Percentiles rank a stretch among this genome's conserved stretches.
These are phyloP conservation scores for Oasisia sp. DNA, from an alignment of 2,888 invertebrate genomes.

Conservation along the genomic window DNA sequence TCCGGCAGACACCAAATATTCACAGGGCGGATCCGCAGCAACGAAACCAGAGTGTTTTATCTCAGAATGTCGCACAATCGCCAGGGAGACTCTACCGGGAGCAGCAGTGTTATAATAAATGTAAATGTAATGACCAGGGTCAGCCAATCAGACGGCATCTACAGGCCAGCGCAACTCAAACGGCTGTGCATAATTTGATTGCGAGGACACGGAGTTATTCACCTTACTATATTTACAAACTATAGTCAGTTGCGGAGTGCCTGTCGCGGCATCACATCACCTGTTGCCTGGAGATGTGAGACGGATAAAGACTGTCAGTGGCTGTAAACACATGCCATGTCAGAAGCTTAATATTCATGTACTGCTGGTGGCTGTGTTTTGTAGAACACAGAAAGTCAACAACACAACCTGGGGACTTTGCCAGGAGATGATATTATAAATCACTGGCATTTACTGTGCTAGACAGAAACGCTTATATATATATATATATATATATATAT, in stretches of 20 bases:
- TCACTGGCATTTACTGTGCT: not conserved
- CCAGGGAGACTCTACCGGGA: not conserved
- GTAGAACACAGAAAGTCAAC: not conserved
- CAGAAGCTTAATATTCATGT: no score
- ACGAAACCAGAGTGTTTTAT: not conserved
- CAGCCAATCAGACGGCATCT: not conserved
- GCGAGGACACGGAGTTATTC: not conserved
- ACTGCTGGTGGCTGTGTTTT: not conserved
- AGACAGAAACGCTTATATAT: not conserved
- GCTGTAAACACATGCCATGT: no score
- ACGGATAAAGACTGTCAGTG: no score
- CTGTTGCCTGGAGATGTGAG: no score
- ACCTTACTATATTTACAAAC: conserved; percentile 12
- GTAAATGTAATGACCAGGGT: not conserved
- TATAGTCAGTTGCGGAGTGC: not conserved
- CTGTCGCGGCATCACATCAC: not conserved
- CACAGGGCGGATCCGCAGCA: not conserved
- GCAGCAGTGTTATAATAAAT: not conserved
- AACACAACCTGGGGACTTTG: not conserved
- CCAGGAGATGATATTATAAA: not conserved
- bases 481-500: no score
- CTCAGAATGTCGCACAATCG: not conserved
- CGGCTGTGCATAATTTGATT: conserved; percentile 8
- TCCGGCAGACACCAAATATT: not conserved
- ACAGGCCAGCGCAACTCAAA: not conserved